Evolutionary conservation across 1,140 invertebrate genomes (phyloP).

Genomic region (Temnothorax nylanderi): DNA sequence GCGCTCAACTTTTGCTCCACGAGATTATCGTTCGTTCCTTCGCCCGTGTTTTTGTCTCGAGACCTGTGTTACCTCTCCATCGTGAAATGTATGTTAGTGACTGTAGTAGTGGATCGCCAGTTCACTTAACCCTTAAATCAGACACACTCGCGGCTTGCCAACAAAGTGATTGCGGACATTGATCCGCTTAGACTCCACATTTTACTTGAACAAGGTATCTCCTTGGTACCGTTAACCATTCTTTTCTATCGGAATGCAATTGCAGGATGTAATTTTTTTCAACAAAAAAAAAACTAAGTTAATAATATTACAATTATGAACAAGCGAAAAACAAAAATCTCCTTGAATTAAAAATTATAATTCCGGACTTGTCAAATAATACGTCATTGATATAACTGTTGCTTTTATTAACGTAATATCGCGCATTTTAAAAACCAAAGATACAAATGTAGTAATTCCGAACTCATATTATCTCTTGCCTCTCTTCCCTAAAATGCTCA

Average conservation of each 20-base stretch:
- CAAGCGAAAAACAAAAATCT: background rate
- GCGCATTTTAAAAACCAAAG: background rate
- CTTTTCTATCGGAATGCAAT: background rate
- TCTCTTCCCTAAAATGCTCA: background rate
- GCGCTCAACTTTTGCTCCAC: background rate
- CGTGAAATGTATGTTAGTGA: constrained; percentile 4
- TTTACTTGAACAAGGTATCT: background rate
- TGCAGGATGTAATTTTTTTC: background rate
- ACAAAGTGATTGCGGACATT: constrained; percentile 1
- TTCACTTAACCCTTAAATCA: constrained; percentile 21
- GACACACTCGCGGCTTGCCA: background rate
- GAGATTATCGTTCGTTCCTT: background rate
- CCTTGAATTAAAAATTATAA: background rate
- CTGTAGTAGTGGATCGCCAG: background rate
- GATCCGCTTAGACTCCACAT: background rate
- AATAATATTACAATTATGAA: background rate
- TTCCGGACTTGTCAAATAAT: background rate
- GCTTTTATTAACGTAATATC: background rate
- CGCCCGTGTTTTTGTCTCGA: background rate
- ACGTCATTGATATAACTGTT: background rate
- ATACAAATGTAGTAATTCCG: background rate
- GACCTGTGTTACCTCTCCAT: background rate
- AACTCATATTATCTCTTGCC: background rate
- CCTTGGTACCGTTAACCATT: background rate
- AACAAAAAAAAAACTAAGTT: background rate